phyloP scores from a whole-genome alignment of 64 coral and sea anemone species.

The Stichodactyla helianthus region DNA sequence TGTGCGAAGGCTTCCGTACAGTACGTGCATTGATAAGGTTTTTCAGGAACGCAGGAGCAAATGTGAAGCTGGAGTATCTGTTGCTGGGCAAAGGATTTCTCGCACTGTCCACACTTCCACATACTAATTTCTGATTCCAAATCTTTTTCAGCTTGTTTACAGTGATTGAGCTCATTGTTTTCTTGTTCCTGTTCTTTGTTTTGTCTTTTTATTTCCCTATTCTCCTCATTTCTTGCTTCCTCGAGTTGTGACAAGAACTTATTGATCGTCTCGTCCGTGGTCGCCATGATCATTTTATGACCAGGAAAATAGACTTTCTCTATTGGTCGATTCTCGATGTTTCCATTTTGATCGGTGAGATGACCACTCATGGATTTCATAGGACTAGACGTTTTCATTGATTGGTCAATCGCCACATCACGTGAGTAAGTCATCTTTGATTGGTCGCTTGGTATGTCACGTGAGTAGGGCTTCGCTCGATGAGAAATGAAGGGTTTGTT shows the following conservation, averaged over 20 bases:
- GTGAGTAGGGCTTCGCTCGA: conserved; percentile 10
- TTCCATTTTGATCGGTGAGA: background rate
- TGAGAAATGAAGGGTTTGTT: background rate
- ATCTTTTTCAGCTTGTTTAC: background rate
- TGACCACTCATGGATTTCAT: background rate
- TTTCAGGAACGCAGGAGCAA: background rate
- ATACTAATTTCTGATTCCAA: conserved; percentile 5
- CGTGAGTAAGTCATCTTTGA: background rate
- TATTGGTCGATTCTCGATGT: background rate
- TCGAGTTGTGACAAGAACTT: background rate
- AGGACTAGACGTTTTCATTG: background rate
- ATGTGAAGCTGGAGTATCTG: background rate
- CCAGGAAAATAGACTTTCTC: background rate
- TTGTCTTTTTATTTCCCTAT: background rate
- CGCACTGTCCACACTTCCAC: conserved; percentile 54
- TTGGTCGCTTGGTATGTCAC: background rate
- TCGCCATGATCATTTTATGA: background rate
- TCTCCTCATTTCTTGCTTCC: conserved; percentile 2
- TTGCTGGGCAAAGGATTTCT: conserved; percentile 42
- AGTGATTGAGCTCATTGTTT: background rate
- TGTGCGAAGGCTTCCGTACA: background rate
- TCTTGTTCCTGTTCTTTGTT: background rate
- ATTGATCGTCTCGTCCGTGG: background rate
- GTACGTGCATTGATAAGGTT: conserved; percentile 15
- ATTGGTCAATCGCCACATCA: background rate